Conservation (phyloP, 1,140 invertebrate species). For the Orussus abietinus region DNA sequence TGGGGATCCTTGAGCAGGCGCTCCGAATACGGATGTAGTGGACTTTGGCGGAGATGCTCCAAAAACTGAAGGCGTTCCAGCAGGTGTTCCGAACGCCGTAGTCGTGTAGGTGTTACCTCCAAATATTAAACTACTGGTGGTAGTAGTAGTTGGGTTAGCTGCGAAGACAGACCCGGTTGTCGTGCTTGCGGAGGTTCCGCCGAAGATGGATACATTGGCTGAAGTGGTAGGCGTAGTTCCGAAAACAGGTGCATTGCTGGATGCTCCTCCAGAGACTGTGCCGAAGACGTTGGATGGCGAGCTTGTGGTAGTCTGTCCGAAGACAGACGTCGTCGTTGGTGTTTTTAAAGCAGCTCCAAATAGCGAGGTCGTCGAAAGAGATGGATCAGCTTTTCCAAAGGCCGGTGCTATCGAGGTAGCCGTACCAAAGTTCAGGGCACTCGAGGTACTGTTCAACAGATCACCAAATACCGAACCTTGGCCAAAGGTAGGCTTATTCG, state of each 20-base stretch:
- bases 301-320: slow-evolving; percentile 4
- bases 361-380: slow-evolving; percentile 3
- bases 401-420: slow-evolving; percentile 3
- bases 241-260: slow-evolving; percentile 9
- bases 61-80: slow-evolving; percentile 6
- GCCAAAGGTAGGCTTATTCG: slow-evolving; percentile 8
- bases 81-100: not conserved
- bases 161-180: not conserved
- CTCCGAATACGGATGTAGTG: not conserved
- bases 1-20: too few species aligned
- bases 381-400: slow-evolving; percentile 13
- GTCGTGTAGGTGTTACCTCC: slow-evolving; percentile 4
- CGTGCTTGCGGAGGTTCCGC: slow-evolving; percentile 2
- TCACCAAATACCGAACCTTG: slow-evolving; percentile 14
- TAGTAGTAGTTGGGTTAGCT: not conserved
- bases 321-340: not conserved
- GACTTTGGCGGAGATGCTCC: slow-evolving; percentile 2
- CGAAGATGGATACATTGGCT: slow-evolving; percentile 8
- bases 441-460: slow-evolving; percentile 13
- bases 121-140: slow-evolving; percentile 18
- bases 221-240: slow-evolving; percentile 1
- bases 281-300: not conserved
- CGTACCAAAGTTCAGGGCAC: slow-evolving; percentile 19
- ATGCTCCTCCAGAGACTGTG: too few species aligned
- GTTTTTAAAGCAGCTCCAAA: not conserved